Base-by-base conservation (phyloP, 2,888 invertebrate genomes). In the Asteroscopus sphinx region DNA sequence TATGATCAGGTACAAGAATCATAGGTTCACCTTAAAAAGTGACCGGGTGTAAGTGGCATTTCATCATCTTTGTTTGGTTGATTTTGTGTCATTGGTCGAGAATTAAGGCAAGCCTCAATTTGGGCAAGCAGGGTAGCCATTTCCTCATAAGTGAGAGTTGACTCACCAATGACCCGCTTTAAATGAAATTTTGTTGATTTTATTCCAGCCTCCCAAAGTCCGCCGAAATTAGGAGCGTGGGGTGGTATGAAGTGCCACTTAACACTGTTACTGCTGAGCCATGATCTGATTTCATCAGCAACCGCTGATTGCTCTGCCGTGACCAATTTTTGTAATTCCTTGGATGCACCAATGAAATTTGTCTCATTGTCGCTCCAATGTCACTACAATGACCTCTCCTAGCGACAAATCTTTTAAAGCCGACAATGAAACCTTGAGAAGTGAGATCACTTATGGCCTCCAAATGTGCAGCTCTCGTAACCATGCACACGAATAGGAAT, bases 331-430 rank as follows among this genome's bases (percentile, higher is more conserved):
- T 5, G 36, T 16, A 46, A 36, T 3, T 46, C 46, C 4, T 46
- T 46, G 46, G 35, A 25, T n/a, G 35, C 46, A 1, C 35, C 35
- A 26, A 46, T 26, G 2, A 46, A 46, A 26, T 46, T 28, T 0
- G 46, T 46, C 3, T 26, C 46, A 2, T 46, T 36, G 26, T 46
- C 46, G 46, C 36, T 36, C 46, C 36, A 45, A 45, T 45, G 4
- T 45, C 30, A 33, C 21, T 44, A 9, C 32, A 33, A 17, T 21
- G n/a, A 11, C 37, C 37, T 37, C 37, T 17, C n/a, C 37, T 17
- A 37, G 37, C 21, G 2, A 37, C 37, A n/a, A 37, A 37, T 37
- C 37, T 37, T 6, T 37, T 37, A 37, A 37, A 37, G 3, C 21
- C 37, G n/a, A 21, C 46, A 1, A 46, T 47, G 37, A 12, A n/a